Base-by-base conservation (phyloP, 1,140 invertebrate genomes). In the Heterodera schachtii region DNA sequence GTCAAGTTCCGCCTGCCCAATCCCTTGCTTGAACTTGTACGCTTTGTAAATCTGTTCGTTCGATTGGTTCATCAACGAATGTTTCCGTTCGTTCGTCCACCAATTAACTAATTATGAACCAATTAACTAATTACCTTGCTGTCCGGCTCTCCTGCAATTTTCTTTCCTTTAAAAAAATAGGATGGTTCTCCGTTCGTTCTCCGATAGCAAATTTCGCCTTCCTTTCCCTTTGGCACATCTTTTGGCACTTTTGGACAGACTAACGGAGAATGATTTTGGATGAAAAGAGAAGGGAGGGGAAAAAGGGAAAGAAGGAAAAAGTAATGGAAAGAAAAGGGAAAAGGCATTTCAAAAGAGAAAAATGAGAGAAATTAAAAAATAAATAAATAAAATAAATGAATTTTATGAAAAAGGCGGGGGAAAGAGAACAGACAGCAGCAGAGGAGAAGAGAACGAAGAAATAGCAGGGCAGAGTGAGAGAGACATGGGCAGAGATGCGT, bases 101-200 rank as follows among this genome's bases (percentile, higher is more conserved):
- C 52, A 31, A 31, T 52, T 52, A 8, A 31, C 9, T 8, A 52
- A 52, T 11, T n/a, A n/a, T n/a, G n/a, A n/a, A 52, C 52, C 52
- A 31, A 31, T 52, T 52, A 8, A 31, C 9, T 8, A 52, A 52
- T 11, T 60, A 64, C 57, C 57, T 64, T 64, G 19, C 57, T 64
- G 57, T 64, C 57, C 57, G 57, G 57, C 57, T 64, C 57, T 64
- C 57, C 57, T 64, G 57, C 57, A 64, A 64, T 64, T 64, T 64
- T 64, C 16, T 64, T 64, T 19, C 57, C 57, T 5, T 19, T 0
- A 19, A 64, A 64, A 64, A 64, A 64, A 19, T 2, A 11, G 0
- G 16, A 19, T 5, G 57, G 1, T 5, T 5, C 5, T 19, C 57
- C 57, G 19, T 64, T 64, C 16, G 16, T 2, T 19, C 57, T 64